Conservation (phyloP, 2,888 invertebrate species). For the Amiota minor region DNA sequence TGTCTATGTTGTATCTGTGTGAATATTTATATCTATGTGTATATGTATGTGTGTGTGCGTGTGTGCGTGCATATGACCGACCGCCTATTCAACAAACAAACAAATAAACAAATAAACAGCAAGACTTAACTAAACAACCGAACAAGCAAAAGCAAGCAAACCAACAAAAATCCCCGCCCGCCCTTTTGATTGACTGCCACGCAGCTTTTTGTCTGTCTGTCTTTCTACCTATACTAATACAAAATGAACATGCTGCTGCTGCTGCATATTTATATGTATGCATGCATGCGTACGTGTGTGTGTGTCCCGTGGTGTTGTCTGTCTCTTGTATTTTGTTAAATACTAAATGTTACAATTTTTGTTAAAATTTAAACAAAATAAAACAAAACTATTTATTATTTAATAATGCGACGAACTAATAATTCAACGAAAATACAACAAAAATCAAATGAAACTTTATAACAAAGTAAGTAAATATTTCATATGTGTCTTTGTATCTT, state of each 20-base stretch:
- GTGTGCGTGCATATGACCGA: conserved; percentile 37
- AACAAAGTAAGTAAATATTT: conserved; percentile 31
- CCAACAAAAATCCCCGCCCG: background rate
- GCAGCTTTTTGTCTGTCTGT: too few species aligned
- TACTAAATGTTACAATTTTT: conserved; percentile 18
- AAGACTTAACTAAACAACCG: too few species aligned
- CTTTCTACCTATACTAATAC: too few species aligned
- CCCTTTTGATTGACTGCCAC: conserved; percentile 10
- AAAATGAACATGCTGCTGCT: too few species aligned
- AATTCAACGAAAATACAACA: conserved; percentile 33
- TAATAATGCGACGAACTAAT: conserved; percentile 34
- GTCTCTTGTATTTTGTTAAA: conserved; percentile 53
- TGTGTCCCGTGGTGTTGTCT: conserved; percentile 60
- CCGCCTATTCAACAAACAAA: conserved; percentile 39
- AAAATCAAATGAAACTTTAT: conserved; percentile 22
- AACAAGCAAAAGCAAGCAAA: too few species aligned
- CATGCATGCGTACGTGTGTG: conserved; percentile 27
- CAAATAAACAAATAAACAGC: too few species aligned
- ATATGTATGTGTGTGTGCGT: conserved; percentile 33
- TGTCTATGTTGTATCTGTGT: conserved; percentile 28
- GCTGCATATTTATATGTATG: conserved; percentile 32
- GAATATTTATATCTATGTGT: too few species aligned
- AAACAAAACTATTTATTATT: conserved; percentile 42
- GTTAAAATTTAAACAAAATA: conserved; percentile 46
- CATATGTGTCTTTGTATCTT: too few species aligned